phyloP scores from a whole-genome alignment of 1,140 invertebrate genomes.

The Coenobita brevimanus region DNA sequence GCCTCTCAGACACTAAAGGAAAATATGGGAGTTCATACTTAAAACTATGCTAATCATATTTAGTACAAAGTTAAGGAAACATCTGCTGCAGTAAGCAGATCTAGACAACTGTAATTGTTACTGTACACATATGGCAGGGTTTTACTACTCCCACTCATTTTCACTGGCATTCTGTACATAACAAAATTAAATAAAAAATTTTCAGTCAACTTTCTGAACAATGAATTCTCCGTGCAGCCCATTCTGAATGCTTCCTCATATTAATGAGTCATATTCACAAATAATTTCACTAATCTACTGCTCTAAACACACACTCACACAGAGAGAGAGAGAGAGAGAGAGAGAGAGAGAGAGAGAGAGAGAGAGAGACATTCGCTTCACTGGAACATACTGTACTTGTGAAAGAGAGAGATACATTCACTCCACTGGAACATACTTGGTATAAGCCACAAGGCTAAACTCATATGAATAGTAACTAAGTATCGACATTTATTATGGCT shows the following conservation, averaged over 20 bases:
- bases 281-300: constrained; percentile 1
- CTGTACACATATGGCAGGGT: constrained; percentile 65
- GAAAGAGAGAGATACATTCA: neutral
- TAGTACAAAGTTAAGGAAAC: constrained; percentile 61
- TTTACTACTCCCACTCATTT: constrained; percentile 57
- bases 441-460: constrained; percentile 40
- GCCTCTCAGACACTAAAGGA: constrained; percentile 57
- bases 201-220: constrained; percentile 48
- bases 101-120: constrained; percentile 34
- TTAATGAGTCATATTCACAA: neutral
- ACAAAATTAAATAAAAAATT: constrained; percentile 44
- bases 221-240: constrained; percentile 49
- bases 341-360: neutral
- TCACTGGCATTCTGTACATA: constrained; percentile 17
- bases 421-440: constrained; percentile 28
- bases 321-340: neutral
- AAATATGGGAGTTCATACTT: constrained; percentile 53
- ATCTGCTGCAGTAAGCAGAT: constrained; percentile 26
- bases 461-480: constrained; percentile 41
- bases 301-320: constrained; percentile 1
- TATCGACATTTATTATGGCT: constrained; percentile 52
- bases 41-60: constrained; percentile 57
- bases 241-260: constrained; percentile 14
- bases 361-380: constrained; percentile 11
- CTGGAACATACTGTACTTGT: neutral